phyloP scores from a whole-genome alignment of 2,113 vertebrate species.

The Dipodomys merriami region DNA sequence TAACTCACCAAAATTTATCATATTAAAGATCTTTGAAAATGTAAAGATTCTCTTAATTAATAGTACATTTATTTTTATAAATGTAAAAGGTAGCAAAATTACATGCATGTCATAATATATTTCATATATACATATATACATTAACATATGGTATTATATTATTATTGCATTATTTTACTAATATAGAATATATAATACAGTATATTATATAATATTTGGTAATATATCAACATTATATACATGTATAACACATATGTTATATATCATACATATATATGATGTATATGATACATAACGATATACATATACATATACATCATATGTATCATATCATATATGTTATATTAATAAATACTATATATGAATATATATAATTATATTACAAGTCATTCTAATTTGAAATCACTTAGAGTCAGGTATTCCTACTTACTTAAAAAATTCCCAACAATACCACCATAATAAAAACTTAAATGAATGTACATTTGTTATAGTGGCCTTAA shows the following conservation, averaged over 20 bases:
- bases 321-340: too few relatives aligned
- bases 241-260: too few relatives aligned
- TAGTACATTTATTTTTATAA: slow-evolving; percentile 30
- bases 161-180: too few relatives aligned
- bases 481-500: neutral
- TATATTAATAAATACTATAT: too few relatives aligned
- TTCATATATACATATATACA: neutral
- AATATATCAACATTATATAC: too few relatives aligned
- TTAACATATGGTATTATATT: too few relatives aligned
- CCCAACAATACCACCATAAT: neutral
- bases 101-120: neutral
- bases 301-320: too few relatives aligned
- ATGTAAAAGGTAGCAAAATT: neutral
- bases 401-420: slow-evolving; percentile 21
- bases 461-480: slow-evolving; percentile 41
- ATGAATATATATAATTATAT: too few relatives aligned
- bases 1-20: slow-evolving; percentile 69
- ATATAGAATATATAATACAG: too few relatives aligned
- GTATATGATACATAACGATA: too few relatives aligned
- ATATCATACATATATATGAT: too few relatives aligned
- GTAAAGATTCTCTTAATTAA: slow-evolving; percentile 26
- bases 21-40: slow-evolving; percentile 63
- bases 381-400: neutral
- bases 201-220: too few relatives aligned
- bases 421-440: neutral